Evolutionary conservation across 2,888 invertebrate genomes (phyloP).

Genomic region (Xestoiulus laeticollis): DNA sequence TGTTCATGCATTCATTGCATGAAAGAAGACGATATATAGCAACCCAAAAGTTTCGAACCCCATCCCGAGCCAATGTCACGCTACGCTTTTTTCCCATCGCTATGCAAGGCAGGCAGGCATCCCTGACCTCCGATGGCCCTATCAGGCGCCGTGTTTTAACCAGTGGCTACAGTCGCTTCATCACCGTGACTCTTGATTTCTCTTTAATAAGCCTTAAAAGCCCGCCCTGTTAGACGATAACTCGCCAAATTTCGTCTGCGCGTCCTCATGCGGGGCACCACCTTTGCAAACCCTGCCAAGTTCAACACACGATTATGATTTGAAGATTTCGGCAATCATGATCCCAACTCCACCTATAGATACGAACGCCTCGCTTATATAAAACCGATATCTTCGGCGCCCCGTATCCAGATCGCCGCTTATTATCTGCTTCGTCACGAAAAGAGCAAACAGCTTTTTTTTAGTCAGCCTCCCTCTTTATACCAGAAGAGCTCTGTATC

Average conservation of each 20-base stretch:
- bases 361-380: neutral
- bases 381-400: neutral
- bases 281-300: neutral
- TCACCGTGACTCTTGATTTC: conserved; percentile 29
- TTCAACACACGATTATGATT: conserved; percentile 24
- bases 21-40: no score
- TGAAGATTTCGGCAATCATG: conserved; percentile 8
- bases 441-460: neutral
- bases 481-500: neutral
- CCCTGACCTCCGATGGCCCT: conserved; percentile 19
- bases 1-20: no score
- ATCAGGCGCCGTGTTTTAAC: conserved; percentile 10
- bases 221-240: conserved; percentile 34
- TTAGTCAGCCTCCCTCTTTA: neutral
- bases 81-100: neutral
- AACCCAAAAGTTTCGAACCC: neutral
- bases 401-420: neutral
- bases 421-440: conserved; percentile 32
- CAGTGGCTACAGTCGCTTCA: neutral
- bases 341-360: neutral
- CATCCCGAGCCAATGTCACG: neutral
- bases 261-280: neutral
- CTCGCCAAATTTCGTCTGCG: neutral
- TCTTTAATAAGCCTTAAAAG: conserved; percentile 37
- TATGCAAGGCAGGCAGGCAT: neutral